Evolutionary conservation across 2,113 vertebrate genomes (phyloP).

Genomic region (Festucalex cinctus): DNA sequence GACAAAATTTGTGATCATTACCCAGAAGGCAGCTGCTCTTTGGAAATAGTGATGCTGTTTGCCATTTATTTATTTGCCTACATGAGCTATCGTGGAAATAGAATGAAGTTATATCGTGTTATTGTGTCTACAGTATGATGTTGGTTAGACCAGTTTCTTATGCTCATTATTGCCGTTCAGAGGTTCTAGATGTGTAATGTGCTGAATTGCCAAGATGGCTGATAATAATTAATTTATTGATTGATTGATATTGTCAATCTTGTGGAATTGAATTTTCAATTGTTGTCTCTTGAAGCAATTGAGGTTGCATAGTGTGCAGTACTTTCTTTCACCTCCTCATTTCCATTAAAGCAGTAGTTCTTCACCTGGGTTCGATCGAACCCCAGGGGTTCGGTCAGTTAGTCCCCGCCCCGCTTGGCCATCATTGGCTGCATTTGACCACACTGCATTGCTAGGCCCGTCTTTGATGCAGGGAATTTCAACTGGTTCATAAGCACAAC

Average conservation of each 20-base stretch:
- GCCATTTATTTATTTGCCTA: constrained; percentile 9
- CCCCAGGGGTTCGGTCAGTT: too few relatives aligned
- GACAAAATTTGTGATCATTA: neutral
- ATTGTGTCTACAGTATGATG: neutral
- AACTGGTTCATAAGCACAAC: too few relatives aligned
- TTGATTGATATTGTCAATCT: neutral
- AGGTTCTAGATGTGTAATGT: neutral
- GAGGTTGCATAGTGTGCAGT: too few relatives aligned
- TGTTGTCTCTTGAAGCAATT: too few relatives aligned
- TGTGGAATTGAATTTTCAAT: too few relatives aligned
- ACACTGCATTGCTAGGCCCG: too few relatives aligned
- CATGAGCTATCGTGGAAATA: constrained; percentile 22
- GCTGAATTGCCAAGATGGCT: neutral
- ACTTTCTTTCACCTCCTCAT: neutral
- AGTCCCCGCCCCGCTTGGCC: too few relatives aligned
- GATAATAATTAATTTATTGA: neutral
- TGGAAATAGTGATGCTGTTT: neutral
- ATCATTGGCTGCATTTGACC: too few relatives aligned
- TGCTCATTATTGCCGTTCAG: neutral
- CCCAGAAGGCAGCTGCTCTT: neutral
- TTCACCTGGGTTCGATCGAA: too few relatives aligned
- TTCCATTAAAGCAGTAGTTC: neutral
- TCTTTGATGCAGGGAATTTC: too few relatives aligned
- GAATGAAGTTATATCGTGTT: neutral
- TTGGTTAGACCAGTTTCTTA: neutral